Base-by-base conservation (phyloP, 2,888 invertebrate species). In the Oxystoma pomonae region DNA sequence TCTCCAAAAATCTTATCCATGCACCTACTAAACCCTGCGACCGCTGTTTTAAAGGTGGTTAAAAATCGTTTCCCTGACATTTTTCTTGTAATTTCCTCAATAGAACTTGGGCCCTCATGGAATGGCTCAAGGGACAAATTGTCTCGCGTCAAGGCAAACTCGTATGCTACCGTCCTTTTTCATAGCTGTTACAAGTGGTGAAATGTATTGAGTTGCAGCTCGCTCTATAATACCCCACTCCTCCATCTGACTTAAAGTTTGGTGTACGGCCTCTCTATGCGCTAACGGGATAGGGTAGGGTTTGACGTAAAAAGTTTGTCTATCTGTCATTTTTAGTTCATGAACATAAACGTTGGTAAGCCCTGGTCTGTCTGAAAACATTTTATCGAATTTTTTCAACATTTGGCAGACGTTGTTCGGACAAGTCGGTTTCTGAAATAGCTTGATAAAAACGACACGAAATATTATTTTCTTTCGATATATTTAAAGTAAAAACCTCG, bases 81-180 rank as follows among this genome's bases (percentile, higher is more conserved):
- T 19, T 57, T 61, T 56, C 69, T 67, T 5, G 71, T 22, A 5
- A 72, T 53, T 58, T 72, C 71, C 1, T 60, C 63, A 18, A 65
- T 63, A 1, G 55, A 52, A 22, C 53, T 17, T 1, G 66, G 66
- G 7, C 57, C 52, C 56, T 68, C 68, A 9, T 59, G 56, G 51
- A 67, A 65, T 1, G 64, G 55, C 19, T 60, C 55, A 52, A 66
- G 51, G 19, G 64, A 61, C 18, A 61, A 56, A 19, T 67, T 67
- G 17, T 49, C 63, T 51, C 3, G 35, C 61, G 20, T 62, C 64
- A 20, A 64, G 52, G 35, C 64, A 64, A 16, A 61, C 64, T 20
- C 64, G n/a, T 18, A 64, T 57, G 53, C 20, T 50, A 16, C 58
- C 61, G 51, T 58, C 61, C 16, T 59, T 59, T 59, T 61, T 61